A percentile compares a stretch with the other conserved stretches of the same genome.
Evolutionary conservation across 2,113 vertebrate species (phyloP).

Genomic region (Pleuronectes platessa): DNA sequence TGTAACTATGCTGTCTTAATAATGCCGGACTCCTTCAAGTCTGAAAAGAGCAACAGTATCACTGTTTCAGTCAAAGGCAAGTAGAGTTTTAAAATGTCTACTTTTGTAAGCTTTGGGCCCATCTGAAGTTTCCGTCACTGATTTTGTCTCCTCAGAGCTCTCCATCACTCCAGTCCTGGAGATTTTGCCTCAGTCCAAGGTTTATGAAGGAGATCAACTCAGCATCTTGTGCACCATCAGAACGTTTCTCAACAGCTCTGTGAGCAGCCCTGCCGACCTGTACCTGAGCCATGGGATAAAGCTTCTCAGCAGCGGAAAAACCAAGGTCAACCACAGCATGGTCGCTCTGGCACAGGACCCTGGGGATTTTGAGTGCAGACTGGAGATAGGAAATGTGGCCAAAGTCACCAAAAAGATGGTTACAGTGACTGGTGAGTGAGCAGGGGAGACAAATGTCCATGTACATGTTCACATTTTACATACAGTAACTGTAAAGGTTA

Average conservation of each 20-base stretch:
- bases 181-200: conserved; percentile 45
- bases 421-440: conserved; percentile 73
- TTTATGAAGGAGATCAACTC: conserved; percentile 80
- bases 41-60: conserved; percentile 53
- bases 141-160: conserved; percentile 65
- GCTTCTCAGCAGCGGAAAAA: conserved; percentile 6
- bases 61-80: conserved; percentile 67
- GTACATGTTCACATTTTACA: no score
- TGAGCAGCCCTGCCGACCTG: fast-evolving
- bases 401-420: conserved; percentile 40
- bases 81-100: neutral
- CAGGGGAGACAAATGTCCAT: neutral
- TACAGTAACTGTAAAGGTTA: neutral
- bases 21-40: neutral
- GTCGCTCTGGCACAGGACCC: conserved; percentile 30
- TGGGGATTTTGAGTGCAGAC: conserved; percentile 67
- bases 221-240: conserved; percentile 54
- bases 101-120: neutral
- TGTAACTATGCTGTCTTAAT: conserved; percentile 68
- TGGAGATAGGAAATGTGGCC: neutral
- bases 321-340: conserved; percentile 35
- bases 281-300: conserved; percentile 45
- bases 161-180: conserved; percentile 48
- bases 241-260: fast-evolving
- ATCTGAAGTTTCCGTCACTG: neutral